Conservation (phyloP, 1,140 invertebrate genomes). For the Bombus haemorrhoidalis region DNA sequence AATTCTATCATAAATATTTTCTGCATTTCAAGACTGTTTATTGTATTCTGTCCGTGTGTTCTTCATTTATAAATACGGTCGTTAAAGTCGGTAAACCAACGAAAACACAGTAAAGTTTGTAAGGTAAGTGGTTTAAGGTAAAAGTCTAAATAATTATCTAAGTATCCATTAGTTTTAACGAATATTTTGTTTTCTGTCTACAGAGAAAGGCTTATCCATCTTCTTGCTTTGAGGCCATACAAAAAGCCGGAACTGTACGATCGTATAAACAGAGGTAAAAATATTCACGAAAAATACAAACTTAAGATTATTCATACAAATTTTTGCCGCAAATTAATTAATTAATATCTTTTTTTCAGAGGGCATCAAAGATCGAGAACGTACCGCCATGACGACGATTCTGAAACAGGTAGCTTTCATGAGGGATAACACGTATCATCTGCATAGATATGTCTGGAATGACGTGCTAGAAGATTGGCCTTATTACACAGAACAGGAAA, state of each 20-base stretch:
- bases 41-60: too few species aligned
- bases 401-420: conserved; percentile 90
- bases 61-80: too few species aligned
- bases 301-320: background rate
- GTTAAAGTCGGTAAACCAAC: too few species aligned
- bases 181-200: conserved; percentile 63
- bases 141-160: background rate
- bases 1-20: too few species aligned
- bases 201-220: conserved; percentile 95
- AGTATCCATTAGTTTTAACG: background rate
- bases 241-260: conserved; percentile 95
- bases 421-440: conserved; percentile 94
- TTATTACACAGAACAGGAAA: conserved; percentile 94
- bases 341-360: conserved; percentile 84
- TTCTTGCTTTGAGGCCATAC: conserved; percentile 94
- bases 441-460: conserved; percentile 93
- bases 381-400: conserved; percentile 87
- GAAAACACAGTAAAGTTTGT: too few species aligned
- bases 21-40: too few species aligned
- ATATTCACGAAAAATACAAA: background rate
- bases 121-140: background rate
- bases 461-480: conserved; percentile 97
- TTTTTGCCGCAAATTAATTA: background rate
- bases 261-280: conserved; percentile 89
- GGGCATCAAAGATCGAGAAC: conserved; percentile 93